A percentile compares a stretch with the other conserved stretches of the same genome.
These are phyloP conservation scores for Heliconius nattereri DNA, from an alignment of 1,140 invertebrate genomes.

Conservation along the genomic window DNA sequence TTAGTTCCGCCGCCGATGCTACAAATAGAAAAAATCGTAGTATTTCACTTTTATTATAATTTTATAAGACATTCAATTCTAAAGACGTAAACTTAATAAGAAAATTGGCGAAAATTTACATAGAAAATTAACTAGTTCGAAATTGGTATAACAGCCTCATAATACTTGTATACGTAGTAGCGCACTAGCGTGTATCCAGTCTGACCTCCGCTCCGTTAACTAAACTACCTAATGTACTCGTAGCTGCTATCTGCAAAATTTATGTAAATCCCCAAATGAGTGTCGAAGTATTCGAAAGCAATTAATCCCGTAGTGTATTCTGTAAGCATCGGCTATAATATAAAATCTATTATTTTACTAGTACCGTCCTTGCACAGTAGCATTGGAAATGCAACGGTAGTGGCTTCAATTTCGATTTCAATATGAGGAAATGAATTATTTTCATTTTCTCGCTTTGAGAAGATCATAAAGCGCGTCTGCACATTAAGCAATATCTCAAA, in stretches of 20 bases:
- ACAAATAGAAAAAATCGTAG: not conserved
- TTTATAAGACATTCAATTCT: too few species aligned
- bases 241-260: not conserved
- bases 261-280: slow-evolving; percentile 3
- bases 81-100: not conserved
- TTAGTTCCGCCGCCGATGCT: too few species aligned
- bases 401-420: not conserved
- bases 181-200: not conserved
- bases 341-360: not conserved
- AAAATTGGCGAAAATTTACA: not conserved
- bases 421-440: too few species aligned
- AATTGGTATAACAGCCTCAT: not conserved
- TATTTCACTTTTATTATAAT: not conserved
- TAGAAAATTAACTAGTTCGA: not conserved
- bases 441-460: too few species aligned
- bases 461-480: too few species aligned
- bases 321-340: too few species aligned
- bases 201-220: not conserved
- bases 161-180: not conserved
- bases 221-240: not conserved
- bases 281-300: slow-evolving; percentile 1
- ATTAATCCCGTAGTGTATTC: not conserved
- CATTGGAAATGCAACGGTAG: too few species aligned
- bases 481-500: too few species aligned
- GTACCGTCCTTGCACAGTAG: not conserved